phyloP scores from a whole-genome alignment of 2,113 vertebrate species.

The Vidua macroura region DNA sequence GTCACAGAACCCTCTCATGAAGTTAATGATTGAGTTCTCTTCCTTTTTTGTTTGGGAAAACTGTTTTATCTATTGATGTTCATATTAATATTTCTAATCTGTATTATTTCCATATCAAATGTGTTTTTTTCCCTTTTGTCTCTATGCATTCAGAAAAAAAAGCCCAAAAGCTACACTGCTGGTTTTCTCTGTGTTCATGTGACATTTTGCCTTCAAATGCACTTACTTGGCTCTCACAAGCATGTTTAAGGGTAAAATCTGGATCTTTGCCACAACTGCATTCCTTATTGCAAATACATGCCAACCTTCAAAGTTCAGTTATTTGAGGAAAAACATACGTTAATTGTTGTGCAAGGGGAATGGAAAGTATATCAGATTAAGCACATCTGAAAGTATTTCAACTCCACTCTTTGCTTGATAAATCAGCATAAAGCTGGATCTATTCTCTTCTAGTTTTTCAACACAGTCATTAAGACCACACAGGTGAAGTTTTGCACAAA shows the following conservation, averaged over 20 bases:
- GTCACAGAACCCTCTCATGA: neutral
- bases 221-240: neutral
- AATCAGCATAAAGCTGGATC: neutral
- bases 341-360: slow-evolving; percentile 4
- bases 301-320: slow-evolving; percentile 47
- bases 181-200: neutral
- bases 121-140: neutral
- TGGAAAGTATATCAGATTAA: slow-evolving; percentile 8
- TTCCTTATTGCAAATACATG: slow-evolving; percentile 23
- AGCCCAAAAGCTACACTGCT: neutral
- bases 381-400: slow-evolving; percentile 1
- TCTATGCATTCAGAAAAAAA: neutral
- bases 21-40: neutral
- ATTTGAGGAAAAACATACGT: slow-evolving; percentile 32
- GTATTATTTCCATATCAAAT: neutral
- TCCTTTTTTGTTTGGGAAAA: neutral
- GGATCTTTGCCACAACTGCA: slow-evolving; percentile 23
- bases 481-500: slow-evolving; percentile 25
- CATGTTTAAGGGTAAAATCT: slow-evolving; percentile 17
- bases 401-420: neutral
- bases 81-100: neutral
- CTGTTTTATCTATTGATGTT: neutral
- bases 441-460: neutral
- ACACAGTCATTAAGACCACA: slow-evolving; percentile 23
- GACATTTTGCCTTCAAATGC: neutral